phyloP scores from a whole-genome alignment of 2,113 vertebrate species.

The Triplophysa dalaica region DNA sequence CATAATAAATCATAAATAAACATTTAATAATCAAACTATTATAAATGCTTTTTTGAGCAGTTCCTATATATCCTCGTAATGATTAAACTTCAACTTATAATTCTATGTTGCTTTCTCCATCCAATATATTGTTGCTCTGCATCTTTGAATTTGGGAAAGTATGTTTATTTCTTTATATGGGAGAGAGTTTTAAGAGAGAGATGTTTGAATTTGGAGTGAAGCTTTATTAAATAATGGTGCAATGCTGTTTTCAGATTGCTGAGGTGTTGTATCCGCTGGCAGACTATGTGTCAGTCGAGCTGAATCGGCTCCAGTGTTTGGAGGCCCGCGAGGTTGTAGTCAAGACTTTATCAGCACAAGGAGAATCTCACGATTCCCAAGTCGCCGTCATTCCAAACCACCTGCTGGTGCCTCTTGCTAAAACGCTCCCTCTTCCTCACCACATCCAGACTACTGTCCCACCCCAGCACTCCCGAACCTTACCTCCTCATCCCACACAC shows the following conservation, averaged over 20 bases:
- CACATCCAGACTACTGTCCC: conserved; percentile 61
- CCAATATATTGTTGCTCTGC: too few relatives aligned
- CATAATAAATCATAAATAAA: too few relatives aligned
- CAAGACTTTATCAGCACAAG: conserved; percentile 88
- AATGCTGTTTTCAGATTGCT: conserved; percentile 77
- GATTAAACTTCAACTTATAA: too few relatives aligned
- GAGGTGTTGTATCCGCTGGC: conserved; percentile 87
- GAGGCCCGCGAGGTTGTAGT: conserved; percentile 87
- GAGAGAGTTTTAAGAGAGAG: too few relatives aligned
- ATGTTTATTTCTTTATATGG: too few relatives aligned
- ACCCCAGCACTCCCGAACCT: conserved; percentile 71
- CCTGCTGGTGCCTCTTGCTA: conserved; percentile 86
- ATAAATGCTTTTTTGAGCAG: too few relatives aligned
- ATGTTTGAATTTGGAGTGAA: too few relatives aligned
- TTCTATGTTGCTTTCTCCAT: too few relatives aligned
- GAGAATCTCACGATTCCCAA: conserved; percentile 88
- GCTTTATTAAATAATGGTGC: neutral
- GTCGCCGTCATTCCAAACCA: conserved; percentile 81
- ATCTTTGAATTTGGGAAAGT: too few relatives aligned
- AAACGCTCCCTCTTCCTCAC: conserved; percentile 70
- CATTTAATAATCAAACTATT: too few relatives aligned
- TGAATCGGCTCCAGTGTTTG: conserved; percentile 81
- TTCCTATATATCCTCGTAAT: too few relatives aligned
- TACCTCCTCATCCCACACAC: conserved; percentile 75
- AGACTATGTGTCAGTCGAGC: conserved; percentile 79